Base-by-base conservation (phyloP, 2,888 invertebrate species). In the Anagyrus pseudococci region DNA sequence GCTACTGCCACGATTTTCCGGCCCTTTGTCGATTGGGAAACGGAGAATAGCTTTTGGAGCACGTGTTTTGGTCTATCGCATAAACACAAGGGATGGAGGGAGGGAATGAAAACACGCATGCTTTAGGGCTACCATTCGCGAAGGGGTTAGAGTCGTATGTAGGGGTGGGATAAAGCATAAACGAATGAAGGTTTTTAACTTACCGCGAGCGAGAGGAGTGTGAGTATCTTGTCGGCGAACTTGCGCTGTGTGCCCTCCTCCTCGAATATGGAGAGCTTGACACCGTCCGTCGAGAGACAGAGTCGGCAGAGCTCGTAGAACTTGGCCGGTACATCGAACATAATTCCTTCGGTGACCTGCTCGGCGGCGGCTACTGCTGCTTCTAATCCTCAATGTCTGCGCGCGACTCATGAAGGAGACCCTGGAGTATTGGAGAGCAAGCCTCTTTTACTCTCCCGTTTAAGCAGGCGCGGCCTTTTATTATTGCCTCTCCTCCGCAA, bases 251-350 rank as follows among this genome's bases (percentile, higher is more conserved):
- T 84, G 84, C 87, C 88, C 85, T 88, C 88, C 85, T 88, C 88
- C 83, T 89, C 88, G 83, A 89, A 90, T 84, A 89, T 88, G 85
- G 88, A 87, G 84, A 88, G 85, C 84, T 87, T 88, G 84, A 86
- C 87, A 86, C 90, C 90, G 86, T 88, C 82, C 73, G 80, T 78
- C 85, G 92, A 91, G 88, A 93, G 90, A 89, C 93, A 93, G 88
- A 93, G 90, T 86, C 93, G 92, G 90, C 93, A 93, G 86, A 93
- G 89, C 88, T 91, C 91, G 87, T 91, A 91, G 87, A 92, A 93
- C 88, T 92, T 93, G 87, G 89, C 89, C 88, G 92, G 92, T 88
- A 93, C 90, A 88, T 89, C 89, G 89, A 90, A 91, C 92, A 92
- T 92, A 62, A 44, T 63, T 54, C 58, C 50, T 41, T 41, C n/a